Conservation (phyloP, 92 coral and sea anemone genomes). For the Parazoanthus swiftii region DNA sequence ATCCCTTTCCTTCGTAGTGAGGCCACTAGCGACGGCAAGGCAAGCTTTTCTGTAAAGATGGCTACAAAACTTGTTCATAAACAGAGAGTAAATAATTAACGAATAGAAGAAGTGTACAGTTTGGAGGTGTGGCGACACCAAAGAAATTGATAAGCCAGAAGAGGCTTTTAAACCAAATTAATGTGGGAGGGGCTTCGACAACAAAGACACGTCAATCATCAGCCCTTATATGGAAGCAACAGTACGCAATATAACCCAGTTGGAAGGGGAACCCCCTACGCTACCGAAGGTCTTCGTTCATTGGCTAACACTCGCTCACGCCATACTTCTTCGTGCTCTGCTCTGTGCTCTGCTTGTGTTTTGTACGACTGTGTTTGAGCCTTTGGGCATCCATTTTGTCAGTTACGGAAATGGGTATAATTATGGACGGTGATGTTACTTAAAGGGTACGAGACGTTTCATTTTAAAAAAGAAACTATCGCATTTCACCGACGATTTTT, state of each 20-base stretch:
- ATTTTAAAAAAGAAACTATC: no score
- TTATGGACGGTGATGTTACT: no score
- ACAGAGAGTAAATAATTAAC: not conserved
- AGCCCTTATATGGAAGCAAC: not conserved
- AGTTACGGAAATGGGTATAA: no score
- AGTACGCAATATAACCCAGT: no score
- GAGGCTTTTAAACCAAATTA: not conserved
- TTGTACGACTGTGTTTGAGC: no score
- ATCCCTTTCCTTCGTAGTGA: not conserved
- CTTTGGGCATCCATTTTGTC: no score
- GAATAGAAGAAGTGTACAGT: not conserved
- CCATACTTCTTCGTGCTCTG: no score
- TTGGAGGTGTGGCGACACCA: not conserved
- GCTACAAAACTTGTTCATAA: not conserved
- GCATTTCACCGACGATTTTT: no score
- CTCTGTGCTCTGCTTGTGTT: no score
- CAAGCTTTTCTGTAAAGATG: not conserved
- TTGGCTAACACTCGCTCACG: not conserved
- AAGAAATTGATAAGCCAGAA: not conserved
- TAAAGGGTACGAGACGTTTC: no score
- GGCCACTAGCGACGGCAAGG: not conserved
- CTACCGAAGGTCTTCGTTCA: not conserved
- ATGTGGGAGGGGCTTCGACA: constrained; percentile 14
- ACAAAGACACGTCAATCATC: not conserved
- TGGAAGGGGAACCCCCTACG: not conserved